Percentiles rank a stretch among this genome's conserved stretches.
phyloP scores from a whole-genome alignment of 2,113 vertebrate genomes.

The Ammodytes marinus region DNA sequence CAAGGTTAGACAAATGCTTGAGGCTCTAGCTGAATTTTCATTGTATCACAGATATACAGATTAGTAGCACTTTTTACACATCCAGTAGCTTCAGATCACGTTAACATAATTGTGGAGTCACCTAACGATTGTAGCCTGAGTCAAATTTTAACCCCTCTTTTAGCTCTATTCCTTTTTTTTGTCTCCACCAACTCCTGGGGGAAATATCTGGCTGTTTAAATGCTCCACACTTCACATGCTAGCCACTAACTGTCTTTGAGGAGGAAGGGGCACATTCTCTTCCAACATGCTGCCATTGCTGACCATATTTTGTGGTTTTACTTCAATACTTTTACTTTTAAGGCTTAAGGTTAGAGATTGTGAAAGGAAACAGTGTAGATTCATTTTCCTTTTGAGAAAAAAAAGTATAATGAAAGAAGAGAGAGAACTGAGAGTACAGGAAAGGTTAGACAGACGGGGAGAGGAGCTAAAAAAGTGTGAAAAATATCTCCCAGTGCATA shows the following conservation, averaged over 20 bases:
- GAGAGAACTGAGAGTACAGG: neutral
- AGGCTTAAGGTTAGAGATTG: neutral
- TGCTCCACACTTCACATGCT: neutral
- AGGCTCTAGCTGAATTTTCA: too few relatives aligned
- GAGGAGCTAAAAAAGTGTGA: neutral
- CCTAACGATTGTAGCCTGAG: neutral
- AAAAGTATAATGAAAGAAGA: neutral
- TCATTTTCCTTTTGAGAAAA: neutral
- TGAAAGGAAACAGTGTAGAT: neutral
- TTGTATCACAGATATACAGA: too few relatives aligned
- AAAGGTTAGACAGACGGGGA: neutral
- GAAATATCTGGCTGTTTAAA: neutral
- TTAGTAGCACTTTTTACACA: neutral
- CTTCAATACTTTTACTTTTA: neutral
- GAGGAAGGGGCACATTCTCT: neutral
- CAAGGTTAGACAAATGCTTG: too few relatives aligned
- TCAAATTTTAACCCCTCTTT: neutral
- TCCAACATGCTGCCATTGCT: neutral
- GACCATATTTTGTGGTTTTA: neutral
- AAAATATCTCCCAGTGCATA: neutral
- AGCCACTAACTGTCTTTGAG: neutral
- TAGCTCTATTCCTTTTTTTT: neutral
- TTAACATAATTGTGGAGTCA: neutral
- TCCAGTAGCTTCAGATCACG: neutral
- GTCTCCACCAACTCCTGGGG: neutral